phyloP scores from a whole-genome alignment of 2,113 vertebrate species.

The Paedocypris sp. region DNA sequence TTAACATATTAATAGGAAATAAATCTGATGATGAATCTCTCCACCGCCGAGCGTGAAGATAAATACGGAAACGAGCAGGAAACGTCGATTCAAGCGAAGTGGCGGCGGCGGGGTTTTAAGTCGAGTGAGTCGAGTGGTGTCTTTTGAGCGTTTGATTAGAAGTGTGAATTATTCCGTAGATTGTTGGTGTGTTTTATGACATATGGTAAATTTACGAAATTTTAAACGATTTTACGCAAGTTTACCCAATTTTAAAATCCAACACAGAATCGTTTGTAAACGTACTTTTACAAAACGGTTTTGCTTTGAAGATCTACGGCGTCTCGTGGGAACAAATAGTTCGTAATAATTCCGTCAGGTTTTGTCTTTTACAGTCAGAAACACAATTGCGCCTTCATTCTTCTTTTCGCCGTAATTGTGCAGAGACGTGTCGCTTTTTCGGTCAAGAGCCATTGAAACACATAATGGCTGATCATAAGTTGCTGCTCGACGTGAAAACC shows the following conservation, averaged over 20 bases:
- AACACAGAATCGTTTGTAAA: too few relatives aligned
- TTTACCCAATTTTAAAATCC: too few relatives aligned
- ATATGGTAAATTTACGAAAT: too few relatives aligned
- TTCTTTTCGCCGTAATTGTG: conserved; percentile 16
- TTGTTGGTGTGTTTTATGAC: too few relatives aligned
- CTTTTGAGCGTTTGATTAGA: conserved; percentile 1
- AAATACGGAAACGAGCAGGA: conserved; percentile 31
- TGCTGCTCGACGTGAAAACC: not conserved
- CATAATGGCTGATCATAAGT: conserved; percentile 16
- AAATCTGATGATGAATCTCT: conserved; percentile 32
- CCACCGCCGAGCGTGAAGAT: conserved; percentile 10
- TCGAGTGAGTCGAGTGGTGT: conserved; percentile 5
- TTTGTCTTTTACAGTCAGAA: too few relatives aligned
- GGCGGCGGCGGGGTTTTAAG: conserved; percentile 12
- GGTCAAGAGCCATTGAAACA: conserved; percentile 27
- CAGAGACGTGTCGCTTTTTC: conserved; percentile 16
- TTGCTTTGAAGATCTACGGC: too few relatives aligned
- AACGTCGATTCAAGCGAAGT: conserved; percentile 3
- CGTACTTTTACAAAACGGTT: too few relatives aligned
- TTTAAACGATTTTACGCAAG: too few relatives aligned
- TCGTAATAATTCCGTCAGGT: too few relatives aligned
- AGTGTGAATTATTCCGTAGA: too few relatives aligned
- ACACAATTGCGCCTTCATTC: conserved; percentile 2
- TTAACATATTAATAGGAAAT: conserved; percentile 42
- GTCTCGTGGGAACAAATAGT: too few relatives aligned